These are phyloP conservation scores for Callyntrura sp. DNA, from an alignment of 2,888 invertebrate species.

Conservation along the genomic window DNA sequence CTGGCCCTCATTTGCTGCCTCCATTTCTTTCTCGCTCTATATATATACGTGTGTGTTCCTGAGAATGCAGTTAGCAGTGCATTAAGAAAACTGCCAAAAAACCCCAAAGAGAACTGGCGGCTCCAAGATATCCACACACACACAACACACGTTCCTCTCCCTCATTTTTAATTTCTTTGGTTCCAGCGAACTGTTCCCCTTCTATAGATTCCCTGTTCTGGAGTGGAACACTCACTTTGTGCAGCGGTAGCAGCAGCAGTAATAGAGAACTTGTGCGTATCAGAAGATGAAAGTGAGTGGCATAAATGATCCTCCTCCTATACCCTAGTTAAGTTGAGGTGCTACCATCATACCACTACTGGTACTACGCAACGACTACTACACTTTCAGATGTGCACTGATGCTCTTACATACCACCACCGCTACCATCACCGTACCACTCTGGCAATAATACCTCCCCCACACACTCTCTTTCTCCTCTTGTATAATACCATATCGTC, in stretches of 20 bases:
- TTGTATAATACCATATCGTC: constrained; percentile 57
- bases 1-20: constrained; percentile 55
- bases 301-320: neutral
- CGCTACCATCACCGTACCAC: neutral
- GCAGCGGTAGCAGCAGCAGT: neutral
- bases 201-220: neutral
- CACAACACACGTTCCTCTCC: neutral
- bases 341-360: neutral
- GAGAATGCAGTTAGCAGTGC: constrained; percentile 34
- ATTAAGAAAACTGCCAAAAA: constrained; percentile 41
- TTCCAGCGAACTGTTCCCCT: neutral
- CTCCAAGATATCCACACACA: neutral
- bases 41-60: neutral
- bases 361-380: neutral
- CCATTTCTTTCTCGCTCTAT: no score
- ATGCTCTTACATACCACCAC: neutral
- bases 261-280: neutral
- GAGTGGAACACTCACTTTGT: neutral
- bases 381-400: neutral
- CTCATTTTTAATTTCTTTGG: neutral
- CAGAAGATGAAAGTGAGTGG: constrained; percentile 41
- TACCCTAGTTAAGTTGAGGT: constrained; percentile 3
- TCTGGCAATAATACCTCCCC: no score
- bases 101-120: neutral
- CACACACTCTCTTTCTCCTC: constrained; percentile 15